Evolutionary conservation across 1,140 invertebrate genomes (phyloP).

Genomic region (Pseudomyrmex flavicornis): DNA sequence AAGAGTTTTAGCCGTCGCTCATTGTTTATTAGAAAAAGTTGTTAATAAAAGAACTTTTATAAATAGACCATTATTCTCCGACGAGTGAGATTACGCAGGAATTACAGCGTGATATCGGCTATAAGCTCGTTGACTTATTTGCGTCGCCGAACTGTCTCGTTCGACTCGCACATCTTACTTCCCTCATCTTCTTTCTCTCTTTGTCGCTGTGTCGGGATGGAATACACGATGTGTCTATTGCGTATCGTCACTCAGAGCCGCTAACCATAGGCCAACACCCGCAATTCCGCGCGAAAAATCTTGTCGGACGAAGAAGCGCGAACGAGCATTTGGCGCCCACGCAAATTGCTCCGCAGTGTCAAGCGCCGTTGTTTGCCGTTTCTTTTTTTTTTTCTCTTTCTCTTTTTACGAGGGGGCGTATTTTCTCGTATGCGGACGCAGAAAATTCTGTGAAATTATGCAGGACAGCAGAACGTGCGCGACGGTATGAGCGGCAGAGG

Average conservation of each 20-base stretch:
- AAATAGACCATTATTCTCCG: too few relatives aligned
- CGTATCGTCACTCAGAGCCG: not conserved
- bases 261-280: not conserved
- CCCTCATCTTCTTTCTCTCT: too few relatives aligned
- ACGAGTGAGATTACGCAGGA: too few relatives aligned
- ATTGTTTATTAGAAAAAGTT: too few relatives aligned
- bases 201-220: too few relatives aligned
- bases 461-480: conserved; percentile 67
- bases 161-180: too few relatives aligned
- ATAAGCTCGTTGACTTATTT: too few relatives aligned
- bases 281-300: conserved; percentile 24
- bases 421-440: conserved; percentile 26
- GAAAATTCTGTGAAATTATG: conserved; percentile 70
- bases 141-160: too few relatives aligned
- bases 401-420: not conserved
- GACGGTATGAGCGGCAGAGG: conserved; percentile 23
- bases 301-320: not conserved
- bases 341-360: conserved; percentile 45
- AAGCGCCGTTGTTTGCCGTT: conserved; percentile 39
- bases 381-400: conserved; percentile 49
- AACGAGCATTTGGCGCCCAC: conserved; percentile 41
- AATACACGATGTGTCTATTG: too few relatives aligned
- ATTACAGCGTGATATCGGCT: too few relatives aligned
- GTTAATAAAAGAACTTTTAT: too few relatives aligned
- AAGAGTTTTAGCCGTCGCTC: too few relatives aligned